Conservation (phyloP, 2,797 vertebrate genomes). For the Halcyon chelicuti region DNA sequence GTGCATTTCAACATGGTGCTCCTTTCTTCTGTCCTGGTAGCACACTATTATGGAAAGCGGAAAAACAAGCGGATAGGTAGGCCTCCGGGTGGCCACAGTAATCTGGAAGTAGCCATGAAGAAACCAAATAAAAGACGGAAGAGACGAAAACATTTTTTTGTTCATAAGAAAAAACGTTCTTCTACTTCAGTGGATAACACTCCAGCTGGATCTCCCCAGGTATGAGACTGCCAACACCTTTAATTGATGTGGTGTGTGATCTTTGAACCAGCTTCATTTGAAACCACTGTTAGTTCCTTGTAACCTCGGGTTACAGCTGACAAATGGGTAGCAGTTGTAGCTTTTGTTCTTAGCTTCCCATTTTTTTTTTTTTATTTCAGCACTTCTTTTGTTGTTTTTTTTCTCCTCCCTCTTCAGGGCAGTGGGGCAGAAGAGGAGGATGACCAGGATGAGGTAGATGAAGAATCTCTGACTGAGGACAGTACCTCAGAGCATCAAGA, state of each 20-base stretch:
- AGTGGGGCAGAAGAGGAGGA: conserved; percentile 94
- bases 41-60: conserved; percentile 96
- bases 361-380: background rate
- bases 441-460: conserved; percentile 87
- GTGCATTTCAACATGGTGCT: background rate
- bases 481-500: conserved; percentile 93
- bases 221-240: conserved; percentile 46
- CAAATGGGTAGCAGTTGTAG: background rate
- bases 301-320: background rate
- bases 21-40: conserved; percentile 76
- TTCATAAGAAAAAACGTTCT: conserved; percentile 96
- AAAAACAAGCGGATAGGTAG: conserved; percentile 93
- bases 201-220: conserved; percentile 96
- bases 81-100: conserved; percentile 92
- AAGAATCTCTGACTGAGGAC: conserved; percentile 93
- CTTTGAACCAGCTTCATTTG: background rate
- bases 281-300: background rate
- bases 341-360: background rate
- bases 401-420: conserved; percentile 78
- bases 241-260: rapidly evolving
- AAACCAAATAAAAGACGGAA: conserved; percentile 93
- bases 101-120: conserved; percentile 92
- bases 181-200: conserved; percentile 95
- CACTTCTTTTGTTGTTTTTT: background rate
- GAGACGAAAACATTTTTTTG: conserved; percentile 96